A percentile compares a stretch with the other conserved stretches of the same genome.
These are phyloP conservation scores for Lagopus muta DNA, from an alignment of 2,113 vertebrate species.

Conservation along the genomic window DNA sequence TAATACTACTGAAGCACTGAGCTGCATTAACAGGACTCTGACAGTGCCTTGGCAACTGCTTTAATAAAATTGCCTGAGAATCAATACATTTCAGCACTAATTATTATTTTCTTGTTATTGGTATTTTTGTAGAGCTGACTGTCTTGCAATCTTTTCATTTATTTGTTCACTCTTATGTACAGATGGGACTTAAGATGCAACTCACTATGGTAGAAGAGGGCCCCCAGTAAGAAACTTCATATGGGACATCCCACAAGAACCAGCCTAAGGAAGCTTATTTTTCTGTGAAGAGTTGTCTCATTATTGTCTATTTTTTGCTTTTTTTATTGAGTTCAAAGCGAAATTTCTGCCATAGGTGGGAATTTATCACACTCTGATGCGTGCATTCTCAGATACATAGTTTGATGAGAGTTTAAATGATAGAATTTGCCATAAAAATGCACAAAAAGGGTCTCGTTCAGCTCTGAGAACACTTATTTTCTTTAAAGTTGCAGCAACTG, in stretches of 20 bases:
- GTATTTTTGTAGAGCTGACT: neutral
- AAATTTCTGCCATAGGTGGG: neutral
- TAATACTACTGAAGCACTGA: neutral
- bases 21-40: neutral
- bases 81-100: neutral
- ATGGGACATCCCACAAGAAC: neutral
- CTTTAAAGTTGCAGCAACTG: neutral
- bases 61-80: neutral
- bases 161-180: neutral
- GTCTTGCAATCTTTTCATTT: neutral
- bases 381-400: neutral
- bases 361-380: neutral
- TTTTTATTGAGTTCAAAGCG: neutral
- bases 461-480: neutral
- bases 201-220: neutral
- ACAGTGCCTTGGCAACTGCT: neutral
- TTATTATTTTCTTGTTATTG: neutral
- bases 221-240: neutral
- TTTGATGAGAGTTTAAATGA: neutral
- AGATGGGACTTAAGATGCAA: neutral
- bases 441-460: neutral
- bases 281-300: neutral
- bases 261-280: neutral
- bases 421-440: neutral
- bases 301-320: neutral